Evolutionary conservation across 2,797 vertebrate genomes (phyloP), one percentile per base, ranked within the genome.

Genomic region (Prunella strophiata): DNA sequence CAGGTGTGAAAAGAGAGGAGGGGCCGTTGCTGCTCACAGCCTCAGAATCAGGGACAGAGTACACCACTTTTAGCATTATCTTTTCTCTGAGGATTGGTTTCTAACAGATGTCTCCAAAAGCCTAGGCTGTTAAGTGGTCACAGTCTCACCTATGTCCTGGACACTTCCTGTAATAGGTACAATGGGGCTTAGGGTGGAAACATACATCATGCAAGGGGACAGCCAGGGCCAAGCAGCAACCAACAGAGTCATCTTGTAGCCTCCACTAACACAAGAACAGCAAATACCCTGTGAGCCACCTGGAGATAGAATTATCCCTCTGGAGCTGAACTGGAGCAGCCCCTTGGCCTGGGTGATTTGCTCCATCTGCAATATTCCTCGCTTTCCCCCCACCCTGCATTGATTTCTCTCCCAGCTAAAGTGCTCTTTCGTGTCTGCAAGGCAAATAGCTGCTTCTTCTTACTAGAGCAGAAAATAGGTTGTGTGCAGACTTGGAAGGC

Each of bases 391-490:
- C 1, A 1, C 26, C 11, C 26, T 58, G 58, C 66, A 70, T 16
- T 85, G 73, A 92, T 89, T 91, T 89, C 18, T 93, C 75, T 91
- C 65, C 10, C 40, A 80, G 52, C 34, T 87, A 34, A 93, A 95
- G 72, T 77, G 86, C 68, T 85, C 75, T 83, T 92, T 65, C 7
- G 4, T 48, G 54, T 93, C 89, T 66, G 72, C 65, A 77, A 85
- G 68, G 86, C 59, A 93, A 89, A 87, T 42, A 6, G 27, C 25
- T 88, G 38, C 3, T 61, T 40, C 54, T 67, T 81, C 81, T 80
- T 89, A 85, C 36, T 77, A 42, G 81, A 91, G 93, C 91, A 91
- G 85, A 88, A 96, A 91, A 96, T 22, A 66, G 45, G 74, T 5
- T 68, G 30, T 17, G 27, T 62, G 86, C 72, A 76, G 63, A 20